Percentiles rank a stretch among this genome's conserved stretches.
Conservation (phyloP, 2,888 invertebrate genomes). For the Drosophila aldrichi region DNA sequence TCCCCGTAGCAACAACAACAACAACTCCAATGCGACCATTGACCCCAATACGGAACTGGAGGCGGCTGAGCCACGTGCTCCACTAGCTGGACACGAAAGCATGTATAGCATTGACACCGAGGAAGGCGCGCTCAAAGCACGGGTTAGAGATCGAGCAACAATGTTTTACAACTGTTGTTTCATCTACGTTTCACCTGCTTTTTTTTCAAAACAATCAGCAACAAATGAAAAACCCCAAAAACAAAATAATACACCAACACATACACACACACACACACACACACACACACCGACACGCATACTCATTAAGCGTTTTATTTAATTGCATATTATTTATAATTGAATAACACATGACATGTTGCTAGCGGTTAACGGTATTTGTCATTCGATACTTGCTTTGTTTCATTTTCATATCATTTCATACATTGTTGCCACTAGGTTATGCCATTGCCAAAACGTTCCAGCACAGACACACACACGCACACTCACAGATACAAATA, state of each 20-base stretch:
- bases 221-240: slow-evolving; percentile 20
- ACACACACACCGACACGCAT: slow-evolving; percentile 18
- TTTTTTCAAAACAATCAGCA: slow-evolving; percentile 38
- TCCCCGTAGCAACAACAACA: slow-evolving; percentile 40
- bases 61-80: slow-evolving; percentile 48
- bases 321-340: slow-evolving; percentile 23
- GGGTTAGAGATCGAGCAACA: slow-evolving; percentile 80
- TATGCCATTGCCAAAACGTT: slow-evolving; percentile 34
- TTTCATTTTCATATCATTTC: slow-evolving; percentile 38
- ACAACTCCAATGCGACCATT: slow-evolving; percentile 42
- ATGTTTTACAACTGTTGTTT: slow-evolving; percentile 51
- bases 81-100: slow-evolving; percentile 68
- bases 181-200: slow-evolving; percentile 68
- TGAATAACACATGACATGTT: slow-evolving; percentile 23
- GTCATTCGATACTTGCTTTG: slow-evolving; percentile 14
- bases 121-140: slow-evolving; percentile 82
- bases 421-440: slow-evolving; percentile 4
- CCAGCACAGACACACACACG: slow-evolving; percentile 9
- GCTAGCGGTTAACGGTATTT: slow-evolving; percentile 14
- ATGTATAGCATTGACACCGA: slow-evolving; percentile 56
- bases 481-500: slow-evolving; percentile 12
- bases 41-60: slow-evolving; percentile 43
- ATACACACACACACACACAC: no score
- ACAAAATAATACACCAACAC: slow-evolving; percentile 17
- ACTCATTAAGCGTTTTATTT: slow-evolving; percentile 20